Conservation (phyloP, 2,113 vertebrate genomes). For the Indri indri region DNA sequence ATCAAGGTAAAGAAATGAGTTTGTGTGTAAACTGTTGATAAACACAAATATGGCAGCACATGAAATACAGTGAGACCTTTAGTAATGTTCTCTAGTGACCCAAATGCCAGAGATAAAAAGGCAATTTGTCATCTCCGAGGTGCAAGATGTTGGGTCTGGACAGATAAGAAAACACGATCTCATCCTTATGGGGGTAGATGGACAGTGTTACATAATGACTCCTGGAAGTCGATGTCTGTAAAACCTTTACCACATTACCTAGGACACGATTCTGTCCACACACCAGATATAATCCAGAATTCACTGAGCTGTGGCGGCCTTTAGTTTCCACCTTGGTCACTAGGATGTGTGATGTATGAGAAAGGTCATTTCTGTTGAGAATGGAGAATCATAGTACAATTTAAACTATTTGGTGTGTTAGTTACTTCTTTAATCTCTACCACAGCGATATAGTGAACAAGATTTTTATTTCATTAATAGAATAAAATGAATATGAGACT, state of each 20-base stretch:
- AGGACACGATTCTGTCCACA: not conserved
- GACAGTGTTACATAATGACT: too few species aligned
- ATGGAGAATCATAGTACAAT: not conserved
- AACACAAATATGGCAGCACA: not conserved
- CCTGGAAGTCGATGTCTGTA: not conserved
- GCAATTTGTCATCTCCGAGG: not conserved
- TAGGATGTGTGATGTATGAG: not conserved
- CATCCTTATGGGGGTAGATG: not conserved
- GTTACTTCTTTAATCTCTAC: not conserved
- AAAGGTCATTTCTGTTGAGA: not conserved
- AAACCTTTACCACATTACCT: not conserved
- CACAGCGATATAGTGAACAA: not conserved
- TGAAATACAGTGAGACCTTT: not conserved
- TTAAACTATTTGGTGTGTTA: not conserved
- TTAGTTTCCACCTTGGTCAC: not conserved
- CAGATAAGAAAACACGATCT: not conserved
- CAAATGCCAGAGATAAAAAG: not conserved
- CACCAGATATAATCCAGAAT: not conserved
- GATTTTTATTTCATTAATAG: not conserved
- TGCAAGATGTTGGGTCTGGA: not conserved
- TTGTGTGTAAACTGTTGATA: not conserved
- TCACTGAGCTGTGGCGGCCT: not conserved
- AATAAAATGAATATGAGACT: not conserved
- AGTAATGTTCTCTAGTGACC: not conserved
- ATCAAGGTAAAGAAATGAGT: not conserved